Evolutionary conservation across 2,797 vertebrate species (phyloP).

Genomic region (Coccyzus lansbergi): DNA sequence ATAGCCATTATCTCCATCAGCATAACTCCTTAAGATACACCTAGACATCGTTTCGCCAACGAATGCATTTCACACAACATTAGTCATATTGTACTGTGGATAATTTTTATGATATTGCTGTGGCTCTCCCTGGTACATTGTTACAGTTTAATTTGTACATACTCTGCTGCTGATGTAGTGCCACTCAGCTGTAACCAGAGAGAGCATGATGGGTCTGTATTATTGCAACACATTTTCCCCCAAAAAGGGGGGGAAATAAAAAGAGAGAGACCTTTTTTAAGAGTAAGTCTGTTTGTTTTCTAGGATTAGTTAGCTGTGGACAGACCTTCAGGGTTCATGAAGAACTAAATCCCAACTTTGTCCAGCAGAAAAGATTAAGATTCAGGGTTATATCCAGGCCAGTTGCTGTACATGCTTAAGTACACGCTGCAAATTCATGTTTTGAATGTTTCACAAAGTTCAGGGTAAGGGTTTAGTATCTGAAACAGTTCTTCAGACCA

Average conservation of each 20-base stretch:
- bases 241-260: background rate
- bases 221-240: background rate
- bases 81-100: constrained; percentile 65
- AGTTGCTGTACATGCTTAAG: background rate
- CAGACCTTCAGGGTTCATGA: background rate
- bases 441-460: background rate
- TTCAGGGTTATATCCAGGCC: background rate
- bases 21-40: constrained; percentile 66
- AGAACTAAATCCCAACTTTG: background rate
- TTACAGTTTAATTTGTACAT: constrained; percentile 62
- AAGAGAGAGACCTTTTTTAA: background rate
- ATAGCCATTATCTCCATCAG: constrained; percentile 63
- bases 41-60: constrained; percentile 54
- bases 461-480: background rate
- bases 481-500: background rate
- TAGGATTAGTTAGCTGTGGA: background rate
- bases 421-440: background rate
- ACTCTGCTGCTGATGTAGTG: constrained; percentile 41
- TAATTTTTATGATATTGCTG: constrained; percentile 57
- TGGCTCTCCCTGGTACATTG: constrained; percentile 46
- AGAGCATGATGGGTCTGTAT: background rate
- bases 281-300: background rate
- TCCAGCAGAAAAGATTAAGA: background rate
- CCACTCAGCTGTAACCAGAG: constrained; percentile 40
- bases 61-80: constrained; percentile 72